phyloP scores from a whole-genome alignment of 1,140 invertebrate species.

The Eriocheir sinensis region DNA sequence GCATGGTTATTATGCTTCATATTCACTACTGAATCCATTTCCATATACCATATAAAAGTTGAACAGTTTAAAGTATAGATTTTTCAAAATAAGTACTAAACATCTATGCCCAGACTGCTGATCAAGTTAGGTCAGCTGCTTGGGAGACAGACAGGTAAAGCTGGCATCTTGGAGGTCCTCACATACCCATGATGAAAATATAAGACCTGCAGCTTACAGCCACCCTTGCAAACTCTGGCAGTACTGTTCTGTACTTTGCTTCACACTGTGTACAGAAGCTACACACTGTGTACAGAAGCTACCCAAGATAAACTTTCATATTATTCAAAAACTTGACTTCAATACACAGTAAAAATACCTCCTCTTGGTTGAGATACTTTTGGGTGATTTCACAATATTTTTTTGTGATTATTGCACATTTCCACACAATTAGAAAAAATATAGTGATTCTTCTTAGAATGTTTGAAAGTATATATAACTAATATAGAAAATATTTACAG shows the following conservation, averaged over 20 bases:
- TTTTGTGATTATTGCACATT: slow-evolving; percentile 5
- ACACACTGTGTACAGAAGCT: not conserved
- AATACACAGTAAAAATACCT: not conserved
- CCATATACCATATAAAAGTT: not conserved
- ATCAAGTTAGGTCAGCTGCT: no score
- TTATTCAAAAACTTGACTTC: not conserved
- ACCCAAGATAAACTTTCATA: not conserved
- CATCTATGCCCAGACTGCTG: not conserved
- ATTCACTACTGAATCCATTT: not conserved
- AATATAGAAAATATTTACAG: not conserved
- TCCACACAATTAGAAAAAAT: not conserved
- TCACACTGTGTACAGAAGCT: no score
- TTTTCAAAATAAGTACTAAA: not conserved
- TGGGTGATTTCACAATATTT: not conserved
- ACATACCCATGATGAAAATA: not conserved
- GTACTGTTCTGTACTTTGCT: no score
- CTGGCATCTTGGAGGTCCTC: not conserved
- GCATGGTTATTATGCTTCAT: not conserved
- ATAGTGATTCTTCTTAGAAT: not conserved
- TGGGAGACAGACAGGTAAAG: no score
- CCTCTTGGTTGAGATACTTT: not conserved
- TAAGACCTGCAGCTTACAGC: no score
- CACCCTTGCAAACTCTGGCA: no score
- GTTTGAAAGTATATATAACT: slow-evolving; percentile 17
- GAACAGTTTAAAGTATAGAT: not conserved